Conservation (phyloP, 2,888 invertebrate genomes). For the Griposia aprilina region DNA sequence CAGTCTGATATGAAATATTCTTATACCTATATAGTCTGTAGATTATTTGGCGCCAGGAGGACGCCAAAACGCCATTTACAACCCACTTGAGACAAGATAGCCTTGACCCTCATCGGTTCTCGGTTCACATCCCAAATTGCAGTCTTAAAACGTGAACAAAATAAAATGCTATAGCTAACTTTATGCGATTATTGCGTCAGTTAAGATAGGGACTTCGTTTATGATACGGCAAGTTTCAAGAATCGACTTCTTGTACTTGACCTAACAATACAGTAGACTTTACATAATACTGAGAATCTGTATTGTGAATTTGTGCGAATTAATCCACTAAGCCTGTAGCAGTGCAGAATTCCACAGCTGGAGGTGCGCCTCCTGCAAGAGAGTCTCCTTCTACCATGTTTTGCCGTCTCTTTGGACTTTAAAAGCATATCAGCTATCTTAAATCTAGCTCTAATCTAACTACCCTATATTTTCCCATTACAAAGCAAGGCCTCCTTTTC, state of each 20-base stretch:
- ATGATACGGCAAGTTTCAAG: not conserved
- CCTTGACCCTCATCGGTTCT: constrained; percentile 55
- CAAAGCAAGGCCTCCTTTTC: too few species aligned
- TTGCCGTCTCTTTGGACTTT: not conserved
- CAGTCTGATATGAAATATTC: not conserved
- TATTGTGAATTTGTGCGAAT: not conserved
- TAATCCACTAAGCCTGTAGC: not conserved
- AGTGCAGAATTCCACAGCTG: not conserved
- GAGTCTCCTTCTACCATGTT: too few species aligned
- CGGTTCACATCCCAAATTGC: constrained; percentile 31
- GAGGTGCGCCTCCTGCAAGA: not conserved
- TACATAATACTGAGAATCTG: not conserved
- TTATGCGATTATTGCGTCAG: constrained; percentile 20
- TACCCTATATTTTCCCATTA: too few species aligned
- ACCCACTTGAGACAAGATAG: constrained; percentile 40
- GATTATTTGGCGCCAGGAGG: constrained; percentile 31
- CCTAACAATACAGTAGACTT: not conserved
- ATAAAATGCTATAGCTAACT: constrained; percentile 7
- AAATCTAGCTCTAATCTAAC: not conserved
- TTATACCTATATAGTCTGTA: constrained; percentile 18
- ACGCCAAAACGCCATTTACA: constrained; percentile 30
- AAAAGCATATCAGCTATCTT: not conserved
- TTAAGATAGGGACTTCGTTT: constrained; percentile 10
- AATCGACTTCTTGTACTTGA: not conserved
- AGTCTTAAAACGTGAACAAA: constrained; percentile 14